These are phyloP conservation scores for Xyrauchen texanus DNA, from an alignment of 2,113 vertebrate species.

Conservation along the genomic window DNA sequence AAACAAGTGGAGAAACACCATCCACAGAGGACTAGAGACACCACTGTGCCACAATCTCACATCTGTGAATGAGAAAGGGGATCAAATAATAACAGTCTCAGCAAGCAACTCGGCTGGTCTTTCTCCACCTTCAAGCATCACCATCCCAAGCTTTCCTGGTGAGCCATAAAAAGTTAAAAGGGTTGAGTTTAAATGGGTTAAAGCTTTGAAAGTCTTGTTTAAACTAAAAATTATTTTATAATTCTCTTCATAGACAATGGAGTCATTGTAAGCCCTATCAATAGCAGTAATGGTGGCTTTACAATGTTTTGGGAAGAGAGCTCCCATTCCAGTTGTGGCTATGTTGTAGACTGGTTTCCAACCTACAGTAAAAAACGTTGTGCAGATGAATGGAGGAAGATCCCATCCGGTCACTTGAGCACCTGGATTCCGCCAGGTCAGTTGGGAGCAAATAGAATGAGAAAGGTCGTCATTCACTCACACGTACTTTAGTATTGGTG, in stretches of 20 bases:
- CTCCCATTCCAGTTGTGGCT: constrained; percentile 62
- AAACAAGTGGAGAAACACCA: neutral
- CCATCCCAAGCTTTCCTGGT: constrained; percentile 57
- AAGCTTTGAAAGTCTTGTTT: neutral
- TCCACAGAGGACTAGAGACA: neutral
- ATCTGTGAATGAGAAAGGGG: neutral
- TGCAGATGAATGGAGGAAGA: constrained; percentile 63
- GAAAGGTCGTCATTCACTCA: too few relatives aligned
- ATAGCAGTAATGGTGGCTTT: constrained; percentile 48
- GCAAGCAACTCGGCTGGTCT: constrained; percentile 60
- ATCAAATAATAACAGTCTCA: constrained; percentile 51
- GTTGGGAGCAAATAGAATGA: neutral
- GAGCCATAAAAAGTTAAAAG: neutral
- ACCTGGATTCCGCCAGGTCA: constrained; percentile 53
- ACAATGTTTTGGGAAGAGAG: constrained; percentile 61
- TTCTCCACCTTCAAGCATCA: constrained; percentile 62
- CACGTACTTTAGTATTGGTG: too few relatives aligned
- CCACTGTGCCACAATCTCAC: neutral
- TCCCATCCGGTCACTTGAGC: constrained; percentile 46
- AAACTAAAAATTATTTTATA: neutral
- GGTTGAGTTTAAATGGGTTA: neutral
- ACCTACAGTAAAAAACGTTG: accelerated
- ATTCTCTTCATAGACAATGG: constrained; percentile 20
- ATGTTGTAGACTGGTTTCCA: constrained; percentile 71
- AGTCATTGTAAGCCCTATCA: constrained; percentile 22